Evolutionary conservation across 2,888 invertebrate species (phyloP), one percentile per base, ranked within the genome.

Genomic region (Marronus borbonicus): DNA sequence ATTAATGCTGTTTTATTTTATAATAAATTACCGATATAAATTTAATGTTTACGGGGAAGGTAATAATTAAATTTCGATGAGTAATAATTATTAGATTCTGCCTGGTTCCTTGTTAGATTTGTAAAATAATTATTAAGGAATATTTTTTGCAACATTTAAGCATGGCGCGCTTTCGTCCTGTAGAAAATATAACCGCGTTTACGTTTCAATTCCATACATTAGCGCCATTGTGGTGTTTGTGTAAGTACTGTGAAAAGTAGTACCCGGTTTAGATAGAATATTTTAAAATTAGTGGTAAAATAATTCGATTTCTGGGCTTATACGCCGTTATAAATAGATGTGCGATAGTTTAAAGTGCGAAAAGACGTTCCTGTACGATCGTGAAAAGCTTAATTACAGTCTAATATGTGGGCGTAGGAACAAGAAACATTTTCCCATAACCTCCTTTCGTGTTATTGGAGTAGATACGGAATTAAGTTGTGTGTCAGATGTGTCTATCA

Each of bases 361-460:
- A 64, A n/a, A 70, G 64, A 31, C 28, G 24, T 52, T 36, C 64
- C 17, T 62, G 24, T 77, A 39, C 52, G 31, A 62, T 20, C 10
- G 20, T 64, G 39, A 20, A 50, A 31, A 64, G 70, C 69, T 76
- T 82, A 83, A 84, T 83, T 84, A 81, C 81, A 79, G 82, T 80
- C 83, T 85, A 85, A 86, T 85, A 85, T 87, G 87, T 85, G 85
- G 88, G 90, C 92, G 92, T 92, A 92, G 92, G 91, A 91, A 92
- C 91, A 91, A 91, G 91, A 91, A 91, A 92, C 92, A 92, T 92
- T 92, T 92, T 92, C 92, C 89, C 92, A 92, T 93, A 93, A 93
- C 93, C 93, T 93, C 93, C 92, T 92, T 90, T 93, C 92, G 92
- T 92, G 92, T 92, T 92, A 92, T 92, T 92, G 92, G 91, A 92